Base-by-base conservation (phyloP, 1,140 invertebrate species). In the Drosophila parabipectinata region DNA sequence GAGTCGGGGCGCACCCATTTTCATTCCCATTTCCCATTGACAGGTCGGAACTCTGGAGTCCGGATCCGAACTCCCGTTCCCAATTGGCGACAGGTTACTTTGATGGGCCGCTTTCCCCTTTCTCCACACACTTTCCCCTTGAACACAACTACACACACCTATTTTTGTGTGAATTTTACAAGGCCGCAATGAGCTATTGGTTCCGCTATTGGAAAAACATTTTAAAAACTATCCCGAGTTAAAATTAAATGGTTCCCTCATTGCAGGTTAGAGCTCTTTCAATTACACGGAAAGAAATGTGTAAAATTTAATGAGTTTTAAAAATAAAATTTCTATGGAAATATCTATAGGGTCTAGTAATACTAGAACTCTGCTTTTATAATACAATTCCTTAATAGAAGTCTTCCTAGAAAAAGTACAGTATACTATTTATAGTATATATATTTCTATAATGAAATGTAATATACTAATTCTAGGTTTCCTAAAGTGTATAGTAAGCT, bases 211-310 rank as follows among this genome's bases (percentile, higher is more conserved):
- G 55, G 50, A 67, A 63, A 72, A 75, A 54, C 32, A 48, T 77
- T 75, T 75, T 50, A 54, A 32, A 67, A 59, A 55, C 15, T 50
- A 54, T 59, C 63, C 48, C 37, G 53, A 62, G 66, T 58, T 77
- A 77, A 77, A 77, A 77, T 78, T 60, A 77, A 77, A 77, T 59
- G 55, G 52, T 66, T 63, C 39, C 54, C 77, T 75, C 60, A 67
- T 54, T 72, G 68, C 73, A 74, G 69, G 61, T 54, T 21, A n/a
- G 12, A 15, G 18, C 44, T 18, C 41, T 45, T 45, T 34, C 30
- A 10, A 15, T 44, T 47, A 37, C 53, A 67, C 47, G 26, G n/a
- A 3, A 3, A 44, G 24, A 52, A 67, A 67, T 24, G 15, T 21
- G 21, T 21, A 21, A 21, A 28, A 6, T 7, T 28, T 28, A 28